These are phyloP conservation scores for Agrilus planipennis DNA, from an alignment of 1,140 invertebrate genomes.

Conservation along the genomic window DNA sequence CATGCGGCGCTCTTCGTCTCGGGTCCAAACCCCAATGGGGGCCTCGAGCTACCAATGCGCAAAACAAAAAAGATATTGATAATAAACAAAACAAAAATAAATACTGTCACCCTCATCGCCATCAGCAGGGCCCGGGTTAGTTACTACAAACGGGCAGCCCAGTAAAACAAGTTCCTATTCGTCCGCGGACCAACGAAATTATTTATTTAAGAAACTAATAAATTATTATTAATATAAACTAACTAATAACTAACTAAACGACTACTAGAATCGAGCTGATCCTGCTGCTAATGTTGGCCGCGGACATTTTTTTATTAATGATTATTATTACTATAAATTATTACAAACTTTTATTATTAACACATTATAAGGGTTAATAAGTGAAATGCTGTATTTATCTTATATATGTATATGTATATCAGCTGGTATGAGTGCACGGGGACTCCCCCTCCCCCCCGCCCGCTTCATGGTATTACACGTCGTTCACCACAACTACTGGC, in stretches of 20 bases:
- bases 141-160: conserved; percentile 31
- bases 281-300: conserved; percentile 18
- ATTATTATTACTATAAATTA: conserved; percentile 32
- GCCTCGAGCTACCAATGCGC: conserved; percentile 5
- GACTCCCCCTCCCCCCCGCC: conserved; percentile 9
- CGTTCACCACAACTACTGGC: conserved; percentile 11
- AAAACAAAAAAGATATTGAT: no score
- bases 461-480: conserved; percentile 5
- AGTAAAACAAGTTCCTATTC: conserved; percentile 57
- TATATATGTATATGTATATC: conserved; percentile 35
- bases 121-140: conserved; percentile 10
- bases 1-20: conserved; percentile 24
- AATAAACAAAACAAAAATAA: no score
- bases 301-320: conserved; percentile 34
- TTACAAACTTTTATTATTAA: conserved; percentile 34
- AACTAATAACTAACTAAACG: conserved; percentile 32
- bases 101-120: conserved; percentile 14
- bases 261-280: no score
- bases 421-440: conserved; percentile 25
- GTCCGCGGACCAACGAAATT: no score
- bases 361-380: conserved; percentile 32
- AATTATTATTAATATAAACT: no score
- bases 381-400: conserved; percentile 34
- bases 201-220: no score
- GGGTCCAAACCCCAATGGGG: conserved; percentile 8